These are phyloP conservation scores for Mimumesa dahlbomi DNA, from an alignment of 2,888 invertebrate species.

Conservation along the genomic window DNA sequence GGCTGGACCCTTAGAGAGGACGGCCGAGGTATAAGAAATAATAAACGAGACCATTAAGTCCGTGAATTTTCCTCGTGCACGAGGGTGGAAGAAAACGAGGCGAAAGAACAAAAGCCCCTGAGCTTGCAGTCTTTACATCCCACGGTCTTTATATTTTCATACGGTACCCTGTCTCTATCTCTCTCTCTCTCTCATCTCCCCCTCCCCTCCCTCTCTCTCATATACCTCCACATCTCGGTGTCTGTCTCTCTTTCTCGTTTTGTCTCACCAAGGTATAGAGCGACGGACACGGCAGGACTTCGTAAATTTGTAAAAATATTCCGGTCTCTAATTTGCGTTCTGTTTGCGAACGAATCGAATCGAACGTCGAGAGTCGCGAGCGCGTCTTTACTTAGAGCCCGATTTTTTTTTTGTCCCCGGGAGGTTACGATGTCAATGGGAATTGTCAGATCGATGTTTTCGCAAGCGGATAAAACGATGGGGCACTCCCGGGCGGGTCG, in stretches of 20 bases:
- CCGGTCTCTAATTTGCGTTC: conserved; percentile 45
- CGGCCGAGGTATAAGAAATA: conserved; percentile 74
- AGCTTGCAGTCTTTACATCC: conserved; percentile 68
- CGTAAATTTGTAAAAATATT: conserved; percentile 59
- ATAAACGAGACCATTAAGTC: conserved; percentile 79
- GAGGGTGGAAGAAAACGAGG: conserved; percentile 62
- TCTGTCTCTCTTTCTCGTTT: neutral
- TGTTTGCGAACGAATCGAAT: conserved; percentile 48
- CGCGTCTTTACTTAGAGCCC: conserved; percentile 29
- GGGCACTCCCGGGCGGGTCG: too few relatives aligned
- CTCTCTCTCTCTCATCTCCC: neutral
- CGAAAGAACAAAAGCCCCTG: conserved; percentile 65
- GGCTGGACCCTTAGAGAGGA: conserved; percentile 67
- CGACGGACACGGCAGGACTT: conserved; percentile 30
- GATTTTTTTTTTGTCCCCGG: conserved; percentile 35
- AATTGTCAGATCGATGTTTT: conserved; percentile 35
- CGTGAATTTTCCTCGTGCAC: conserved; percentile 69
- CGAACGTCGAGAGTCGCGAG: conserved; percentile 40
- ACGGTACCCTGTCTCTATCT: conserved; percentile 23
- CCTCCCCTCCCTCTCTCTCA: neutral
- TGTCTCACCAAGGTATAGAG: neutral
- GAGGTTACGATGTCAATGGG: conserved; percentile 53
- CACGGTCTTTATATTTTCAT: conserved; percentile 66
- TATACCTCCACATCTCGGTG: conserved; percentile 3
- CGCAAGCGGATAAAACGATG: too few relatives aligned